A percentile compares a stretch with the other conserved stretches of the same genome.
phyloP scores from a whole-genome alignment of 2,113 vertebrate species.

The Irena cyanogastra region DNA sequence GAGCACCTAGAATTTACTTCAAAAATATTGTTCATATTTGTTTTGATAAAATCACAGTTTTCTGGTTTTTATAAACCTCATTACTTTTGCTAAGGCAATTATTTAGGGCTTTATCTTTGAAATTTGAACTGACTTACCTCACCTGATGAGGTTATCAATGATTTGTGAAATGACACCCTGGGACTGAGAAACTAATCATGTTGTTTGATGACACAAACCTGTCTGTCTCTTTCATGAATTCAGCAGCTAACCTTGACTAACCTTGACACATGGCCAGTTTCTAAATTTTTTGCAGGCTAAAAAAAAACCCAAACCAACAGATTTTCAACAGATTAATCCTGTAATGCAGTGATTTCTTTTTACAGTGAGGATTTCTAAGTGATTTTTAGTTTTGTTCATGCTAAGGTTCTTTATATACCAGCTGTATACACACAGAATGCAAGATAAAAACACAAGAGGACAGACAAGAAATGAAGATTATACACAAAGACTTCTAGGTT shows the following conservation, averaged over 20 bases:
- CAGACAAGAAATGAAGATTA: not conserved
- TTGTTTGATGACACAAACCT: not conserved
- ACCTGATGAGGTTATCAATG: conserved; percentile 38
- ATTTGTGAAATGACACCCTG: conserved; percentile 17
- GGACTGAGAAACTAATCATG: not conserved
- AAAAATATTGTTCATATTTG: not conserved
- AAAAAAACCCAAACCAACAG: not conserved
- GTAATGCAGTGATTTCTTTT: conserved; percentile 31
- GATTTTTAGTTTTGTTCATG: conserved; percentile 19
- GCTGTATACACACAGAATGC: not conserved
- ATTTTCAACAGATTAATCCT: conserved; percentile 29
- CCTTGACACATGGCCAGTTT: not conserved
- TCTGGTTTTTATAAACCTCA: not conserved
- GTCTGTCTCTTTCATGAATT: not conserved
- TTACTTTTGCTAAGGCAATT: not conserved
- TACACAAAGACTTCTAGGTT: not conserved
- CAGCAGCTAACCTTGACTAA: not conserved
- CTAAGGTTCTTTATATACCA: conserved; percentile 6
- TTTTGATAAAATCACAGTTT: not conserved
- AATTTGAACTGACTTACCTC: not conserved
- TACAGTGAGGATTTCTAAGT: conserved; percentile 17
- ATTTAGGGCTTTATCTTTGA: conserved; percentile 8
- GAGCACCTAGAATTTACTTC: not conserved
- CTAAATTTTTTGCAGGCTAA: not conserved
- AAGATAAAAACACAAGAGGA: conserved; percentile 35